Evolutionary conservation across 2,113 vertebrate genomes (phyloP).

Genomic region (Protobothrops mucrosquamatus): DNA sequence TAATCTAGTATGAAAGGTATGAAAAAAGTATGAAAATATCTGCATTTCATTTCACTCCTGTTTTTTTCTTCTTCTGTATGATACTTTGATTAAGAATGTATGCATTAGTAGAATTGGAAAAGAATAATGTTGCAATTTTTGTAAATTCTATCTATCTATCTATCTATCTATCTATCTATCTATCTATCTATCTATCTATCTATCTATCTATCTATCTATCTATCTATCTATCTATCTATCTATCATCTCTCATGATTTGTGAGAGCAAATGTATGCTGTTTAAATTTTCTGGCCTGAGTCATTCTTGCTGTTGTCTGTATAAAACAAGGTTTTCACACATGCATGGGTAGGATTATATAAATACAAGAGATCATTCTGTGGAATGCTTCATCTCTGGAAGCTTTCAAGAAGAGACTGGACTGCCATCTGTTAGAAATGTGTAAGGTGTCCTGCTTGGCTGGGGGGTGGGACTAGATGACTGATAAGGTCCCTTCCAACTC

Average conservation of each 20-base stretch:
- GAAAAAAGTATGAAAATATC: neutral
- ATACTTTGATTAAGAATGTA: neutral
- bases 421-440: no score
- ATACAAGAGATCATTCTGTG: neutral
- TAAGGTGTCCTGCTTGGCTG: no score
- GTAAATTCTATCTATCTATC: neutral
- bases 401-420: no score
- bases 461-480: no score
- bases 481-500: no score
- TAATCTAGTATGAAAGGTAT: neutral
- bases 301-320: neutral
- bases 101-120: neutral
- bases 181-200: no score
- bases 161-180: no score
- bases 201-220: neutral
- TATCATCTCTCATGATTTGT: neutral
- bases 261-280: neutral
- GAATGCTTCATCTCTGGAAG: no score
- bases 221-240: neutral
- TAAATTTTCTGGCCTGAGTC: neutral
- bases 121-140: neutral
- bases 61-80: neutral
- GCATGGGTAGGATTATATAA: neutral
- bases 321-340: neutral
- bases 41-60: neutral